Conservation (phyloP, 1,140 invertebrate genomes). For the Tetragonula clypearis region DNA sequence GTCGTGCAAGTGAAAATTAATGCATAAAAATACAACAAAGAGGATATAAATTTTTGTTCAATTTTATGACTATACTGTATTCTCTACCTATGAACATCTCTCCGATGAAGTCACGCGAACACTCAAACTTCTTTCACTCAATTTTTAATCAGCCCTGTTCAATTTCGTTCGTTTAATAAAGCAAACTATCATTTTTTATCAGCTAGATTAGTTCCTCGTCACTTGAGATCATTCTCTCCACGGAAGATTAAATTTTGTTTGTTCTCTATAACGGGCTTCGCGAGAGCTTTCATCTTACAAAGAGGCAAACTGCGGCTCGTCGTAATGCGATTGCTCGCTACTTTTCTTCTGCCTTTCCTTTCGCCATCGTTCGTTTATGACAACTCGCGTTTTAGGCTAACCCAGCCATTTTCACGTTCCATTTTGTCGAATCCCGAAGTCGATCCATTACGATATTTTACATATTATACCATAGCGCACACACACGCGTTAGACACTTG, state of each 20-base stretch:
- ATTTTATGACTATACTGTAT: neutral
- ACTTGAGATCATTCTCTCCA: neutral
- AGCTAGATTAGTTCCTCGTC: neutral
- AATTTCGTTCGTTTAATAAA: no score
- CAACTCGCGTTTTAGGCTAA: neutral
- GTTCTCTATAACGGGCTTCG: neutral
- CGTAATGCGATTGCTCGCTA: conserved; percentile 1
- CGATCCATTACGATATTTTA: neutral
- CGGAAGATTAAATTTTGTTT: conserved; percentile 16
- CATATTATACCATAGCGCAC: no score
- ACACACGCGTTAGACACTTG: no score
- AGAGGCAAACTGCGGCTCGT: neutral
- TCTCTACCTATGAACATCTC: neutral
- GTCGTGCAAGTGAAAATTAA: neutral
- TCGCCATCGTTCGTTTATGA: neutral
- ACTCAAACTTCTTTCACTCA: neutral
- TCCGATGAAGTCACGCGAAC: neutral
- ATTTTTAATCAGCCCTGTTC: neutral
- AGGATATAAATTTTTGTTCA: neutral
- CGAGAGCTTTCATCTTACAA: neutral
- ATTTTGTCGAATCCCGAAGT: neutral
- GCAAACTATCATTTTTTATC: neutral
- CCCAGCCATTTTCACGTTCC: neutral
- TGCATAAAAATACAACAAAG: neutral
- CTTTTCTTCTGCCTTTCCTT: neutral